Base-by-base conservation (phyloP, 2,888 invertebrate species). In the Zonitis immaculata region DNA sequence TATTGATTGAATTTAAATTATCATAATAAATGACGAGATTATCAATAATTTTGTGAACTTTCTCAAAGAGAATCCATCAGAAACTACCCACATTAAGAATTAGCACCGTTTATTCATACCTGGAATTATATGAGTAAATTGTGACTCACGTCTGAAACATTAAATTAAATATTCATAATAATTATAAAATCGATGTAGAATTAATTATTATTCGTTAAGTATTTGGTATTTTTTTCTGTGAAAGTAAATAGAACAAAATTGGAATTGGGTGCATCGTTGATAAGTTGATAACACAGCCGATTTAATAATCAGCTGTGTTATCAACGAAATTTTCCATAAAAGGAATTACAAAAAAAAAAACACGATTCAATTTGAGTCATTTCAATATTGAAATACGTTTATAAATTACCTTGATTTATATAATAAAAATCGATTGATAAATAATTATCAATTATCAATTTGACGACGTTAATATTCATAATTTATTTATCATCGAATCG, bases 1-100 rank as follows among this genome's bases (percentile, higher is more conserved):
- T 57, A 52, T 54, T 57, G 57, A 55, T n/a, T n/a, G n/a, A n/a
- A n/a, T n/a, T n/a, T n/a, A n/a, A 5, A 22, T 22, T 22, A 22
- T 22, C 22, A 35, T 14, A 16, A 16, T 6, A 30, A 16, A 35
- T 16, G 14, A 7, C 16, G 5, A 18, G 11, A 39, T 39, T 39
- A 35, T 35, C 35, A 35, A 16, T 2, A 35, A 35, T 8, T 5
- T 32, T 32, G 32, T 14, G 14, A 32, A 32, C 6, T 32, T 14
- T 14, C 14, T 5, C 12, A 14, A 32, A 32, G 14, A n/a, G n/a
- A n/a, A n/a, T n/a, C n/a, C n/a, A n/a, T n/a, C n/a, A n/a, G n/a
- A n/a, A n/a, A n/a, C n/a, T 14, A 35, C 18, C 35, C 18, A 35
- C 16, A 35, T 20, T n/a, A 39, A n/a, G n/a, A n/a, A n/a, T n/a